Conservation (phyloP, 2,797 vertebrate species). For the Cottoperca gobio region DNA sequence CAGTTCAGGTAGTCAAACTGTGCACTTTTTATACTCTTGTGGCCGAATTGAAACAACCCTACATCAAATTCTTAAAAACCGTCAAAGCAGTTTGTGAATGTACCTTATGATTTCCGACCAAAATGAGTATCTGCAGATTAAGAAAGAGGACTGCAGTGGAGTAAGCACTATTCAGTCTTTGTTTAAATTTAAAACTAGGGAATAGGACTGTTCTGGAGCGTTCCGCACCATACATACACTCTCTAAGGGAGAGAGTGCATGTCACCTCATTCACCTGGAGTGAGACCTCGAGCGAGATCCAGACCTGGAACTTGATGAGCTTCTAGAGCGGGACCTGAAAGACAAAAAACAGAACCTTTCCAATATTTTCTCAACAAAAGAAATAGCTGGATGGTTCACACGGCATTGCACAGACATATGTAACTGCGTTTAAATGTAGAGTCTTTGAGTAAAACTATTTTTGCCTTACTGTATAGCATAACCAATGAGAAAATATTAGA, state of each 20-base stretch:
- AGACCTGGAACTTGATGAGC: conserved; percentile 97
- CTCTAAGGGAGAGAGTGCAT: conserved; percentile 90
- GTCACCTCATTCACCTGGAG: conserved; percentile 99
- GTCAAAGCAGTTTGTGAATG: background rate
- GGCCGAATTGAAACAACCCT: background rate
- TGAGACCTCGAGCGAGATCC: conserved; percentile 95
- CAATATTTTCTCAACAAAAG: conserved; percentile 81
- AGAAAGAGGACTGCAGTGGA: background rate
- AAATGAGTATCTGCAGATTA: background rate
- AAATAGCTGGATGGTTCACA: background rate
- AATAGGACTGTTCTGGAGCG: conserved; percentile 62
- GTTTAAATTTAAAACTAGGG: conserved; percentile 28
- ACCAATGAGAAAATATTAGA: background rate
- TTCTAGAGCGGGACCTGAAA: conserved; percentile 98
- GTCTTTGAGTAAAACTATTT: background rate
- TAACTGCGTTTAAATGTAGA: background rate
- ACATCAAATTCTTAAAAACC: background rate
- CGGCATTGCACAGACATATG: background rate
- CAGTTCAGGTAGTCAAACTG: conserved; percentile 1
- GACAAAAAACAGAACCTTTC: conserved; percentile 87
- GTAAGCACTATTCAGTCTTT: conserved; percentile 8
- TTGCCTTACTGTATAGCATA: background rate
- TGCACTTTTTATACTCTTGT: background rate
- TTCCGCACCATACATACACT: conserved; percentile 85
- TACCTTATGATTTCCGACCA: background rate